Evolutionary conservation across 2,888 invertebrate species (phyloP), one percentile per base, ranked within the genome.

Genomic region (Volucella inflata): DNA sequence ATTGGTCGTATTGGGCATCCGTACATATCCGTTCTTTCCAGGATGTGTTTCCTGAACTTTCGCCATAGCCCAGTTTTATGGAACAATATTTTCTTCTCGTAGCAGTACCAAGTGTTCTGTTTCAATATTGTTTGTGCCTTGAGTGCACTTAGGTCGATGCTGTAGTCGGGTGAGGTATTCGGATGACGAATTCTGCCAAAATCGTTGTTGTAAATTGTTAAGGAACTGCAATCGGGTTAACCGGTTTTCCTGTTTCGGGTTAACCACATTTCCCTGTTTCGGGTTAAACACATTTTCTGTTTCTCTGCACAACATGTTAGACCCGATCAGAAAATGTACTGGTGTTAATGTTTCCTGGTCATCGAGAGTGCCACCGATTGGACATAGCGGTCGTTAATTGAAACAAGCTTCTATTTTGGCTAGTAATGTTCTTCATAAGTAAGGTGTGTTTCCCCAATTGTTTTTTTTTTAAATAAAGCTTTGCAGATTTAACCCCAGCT

Each of bases 91-190:
- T 3, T 64, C 50, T 38, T 64, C 64, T n/a, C 38, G 11, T n/a
- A 64, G 36, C 2, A 64, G 38, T 0, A 64, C 64, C 16, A 64
- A 38, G 12, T 64, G 50, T 38, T 17, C 50, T 36, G 36, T 16
- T 21, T 30, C 10, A 38, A 50, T 50, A 11, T 64, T 64, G 12
- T 50, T 14, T 36, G 38, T 38, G 36, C 11, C 11, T 1, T 64
- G 36, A 2, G 50, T 46, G 57, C 70, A 59, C 16, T 70, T 59
- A 10, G 57, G 48, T 30, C 70, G 53, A 57, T 48, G 36, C 12
- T 51, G 50, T 38, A 65, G 12, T 17, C 42, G 14, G 11, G 65
- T 11, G 8, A 65, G 36, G 8, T 51, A 65, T 17, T 65, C 51
- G 10, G 65, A 50, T 14, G 50, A 50, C 65, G 51, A 51, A 8